A percentile compares a stretch with the other conserved stretches of the same genome.
These are phyloP conservation scores for Musca domestica DNA, from an alignment of 1,140 invertebrate species.

Conservation along the genomic window DNA sequence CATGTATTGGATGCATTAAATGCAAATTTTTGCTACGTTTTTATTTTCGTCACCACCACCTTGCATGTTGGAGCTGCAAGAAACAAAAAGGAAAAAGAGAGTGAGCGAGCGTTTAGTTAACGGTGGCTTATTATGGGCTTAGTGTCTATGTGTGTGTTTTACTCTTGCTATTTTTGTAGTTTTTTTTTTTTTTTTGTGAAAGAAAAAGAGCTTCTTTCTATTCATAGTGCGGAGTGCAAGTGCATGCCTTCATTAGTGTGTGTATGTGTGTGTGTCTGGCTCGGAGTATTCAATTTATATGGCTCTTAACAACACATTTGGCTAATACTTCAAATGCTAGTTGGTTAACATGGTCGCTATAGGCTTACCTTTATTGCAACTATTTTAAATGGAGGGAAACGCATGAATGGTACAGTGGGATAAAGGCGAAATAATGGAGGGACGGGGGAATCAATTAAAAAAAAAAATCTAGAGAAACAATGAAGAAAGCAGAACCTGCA, in stretches of 20 bases:
- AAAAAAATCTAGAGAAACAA: no score
- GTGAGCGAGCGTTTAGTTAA: neutral
- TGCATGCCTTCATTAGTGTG: neutral
- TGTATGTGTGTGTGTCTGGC: neutral
- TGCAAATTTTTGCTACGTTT: constrained; percentile 3
- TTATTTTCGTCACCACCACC: neutral
- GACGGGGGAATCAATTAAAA: no score
- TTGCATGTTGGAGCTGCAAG: no score
- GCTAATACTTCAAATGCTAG: constrained; percentile 15
- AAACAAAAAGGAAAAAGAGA: no score
- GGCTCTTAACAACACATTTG: constrained; percentile 15
- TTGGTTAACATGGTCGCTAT: constrained; percentile 4
- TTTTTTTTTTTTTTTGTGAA: neutral
- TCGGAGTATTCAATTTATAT: constrained; percentile 11
- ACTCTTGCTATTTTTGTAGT: no score
- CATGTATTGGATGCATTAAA: constrained; percentile 15
- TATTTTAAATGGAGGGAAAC: neutral
- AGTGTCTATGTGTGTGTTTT: no score
- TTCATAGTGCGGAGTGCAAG: neutral
- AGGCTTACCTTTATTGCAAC: neutral
- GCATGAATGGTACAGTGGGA: no score
- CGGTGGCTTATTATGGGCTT: constrained; percentile 18
- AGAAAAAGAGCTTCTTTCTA: no score
- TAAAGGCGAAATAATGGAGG: no score
- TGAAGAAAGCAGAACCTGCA: no score